Evolutionary conservation across 2,888 invertebrate genomes (phyloP), one percentile per base, ranked within the genome.

Genomic region (Pristionchus japonicus): DNA sequence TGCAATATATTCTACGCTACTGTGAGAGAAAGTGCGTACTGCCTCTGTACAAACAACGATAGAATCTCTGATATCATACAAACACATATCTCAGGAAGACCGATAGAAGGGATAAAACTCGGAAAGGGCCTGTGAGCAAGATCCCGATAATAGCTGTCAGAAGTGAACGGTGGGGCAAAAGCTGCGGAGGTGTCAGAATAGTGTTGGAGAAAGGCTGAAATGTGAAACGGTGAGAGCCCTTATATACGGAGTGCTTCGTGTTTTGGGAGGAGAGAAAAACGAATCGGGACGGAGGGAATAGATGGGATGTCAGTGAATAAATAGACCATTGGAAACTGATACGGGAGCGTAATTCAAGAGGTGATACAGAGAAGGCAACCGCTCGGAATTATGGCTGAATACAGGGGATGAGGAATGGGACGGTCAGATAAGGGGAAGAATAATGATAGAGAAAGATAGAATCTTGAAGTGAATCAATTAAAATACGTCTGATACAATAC

Each of bases 211-310:
- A n/a, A n/a, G n/a, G 40, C n/a, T 43, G 77, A 77, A 77, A 77
- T 77, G 77, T 77, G 77, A 77, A 0, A 11, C 37, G 11, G 52
- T 52, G 57, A n/a, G 77, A 17, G 40, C 77, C 77, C 43, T 77
- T 77, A 77, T 77, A 77, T 77, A 77, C 74, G 77, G 77, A 77
- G 77, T 77, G 77, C 34, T 67, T n/a, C n/a, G n/a, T n/a, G n/a
- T n/a, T 7, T 15, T 15, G 43, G 77, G 43, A 43, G n/a, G 43
- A 77, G n/a, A 43, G 77, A 77, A 40, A 40, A 40, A 77, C 70
- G 70, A n/a, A 70, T 70, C 70, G 70, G 70, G 70, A 2, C 11
- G 34, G 11, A 17, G 43, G 23, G 43, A 74, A 43, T 23, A 74
- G 77, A 77, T 70, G 70, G n/a, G 20, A 17, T 57, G 57, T 57